Evolutionary conservation across 2,113 vertebrate species (phyloP).

Genomic region (Protobothrops flavoviridis): DNA sequence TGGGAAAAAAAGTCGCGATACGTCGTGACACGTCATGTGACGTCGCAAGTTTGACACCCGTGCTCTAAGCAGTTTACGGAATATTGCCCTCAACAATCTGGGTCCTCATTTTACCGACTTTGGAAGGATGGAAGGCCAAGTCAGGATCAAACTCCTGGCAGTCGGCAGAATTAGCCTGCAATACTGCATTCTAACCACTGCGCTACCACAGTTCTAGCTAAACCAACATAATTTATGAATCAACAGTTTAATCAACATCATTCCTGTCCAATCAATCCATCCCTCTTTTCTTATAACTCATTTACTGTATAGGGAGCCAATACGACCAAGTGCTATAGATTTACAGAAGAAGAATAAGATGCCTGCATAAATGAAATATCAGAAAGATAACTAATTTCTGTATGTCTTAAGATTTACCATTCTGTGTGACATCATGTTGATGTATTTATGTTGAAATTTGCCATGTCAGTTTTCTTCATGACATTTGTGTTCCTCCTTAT

Average conservation of each 20-base stretch:
- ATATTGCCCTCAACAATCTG: no score
- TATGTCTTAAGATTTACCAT: neutral
- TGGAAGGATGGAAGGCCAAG: no score
- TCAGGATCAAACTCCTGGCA: no score
- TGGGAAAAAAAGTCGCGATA: no score
- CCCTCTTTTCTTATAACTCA: neutral
- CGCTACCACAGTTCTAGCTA: neutral
- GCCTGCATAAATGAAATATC: neutral
- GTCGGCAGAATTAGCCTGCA: no score
- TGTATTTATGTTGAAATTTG: slow-evolving; percentile 8
- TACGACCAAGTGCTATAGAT: neutral
- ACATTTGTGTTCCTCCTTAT: neutral
- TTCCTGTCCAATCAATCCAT: neutral
- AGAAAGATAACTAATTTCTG: accelerated
- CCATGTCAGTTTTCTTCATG: slow-evolving; percentile 6
- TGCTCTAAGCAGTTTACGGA: no score
- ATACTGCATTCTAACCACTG: no score
- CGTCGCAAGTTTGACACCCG: no score
- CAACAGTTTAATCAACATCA: neutral
- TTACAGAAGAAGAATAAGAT: neutral
- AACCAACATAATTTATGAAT: neutral
- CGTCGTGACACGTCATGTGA: no score
- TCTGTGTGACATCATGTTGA: accelerated
- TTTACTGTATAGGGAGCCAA: no score
- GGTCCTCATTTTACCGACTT: no score